These are phyloP conservation scores for Lophotis ruficrista DNA, from an alignment of 2,113 vertebrate species.

Conservation along the genomic window DNA sequence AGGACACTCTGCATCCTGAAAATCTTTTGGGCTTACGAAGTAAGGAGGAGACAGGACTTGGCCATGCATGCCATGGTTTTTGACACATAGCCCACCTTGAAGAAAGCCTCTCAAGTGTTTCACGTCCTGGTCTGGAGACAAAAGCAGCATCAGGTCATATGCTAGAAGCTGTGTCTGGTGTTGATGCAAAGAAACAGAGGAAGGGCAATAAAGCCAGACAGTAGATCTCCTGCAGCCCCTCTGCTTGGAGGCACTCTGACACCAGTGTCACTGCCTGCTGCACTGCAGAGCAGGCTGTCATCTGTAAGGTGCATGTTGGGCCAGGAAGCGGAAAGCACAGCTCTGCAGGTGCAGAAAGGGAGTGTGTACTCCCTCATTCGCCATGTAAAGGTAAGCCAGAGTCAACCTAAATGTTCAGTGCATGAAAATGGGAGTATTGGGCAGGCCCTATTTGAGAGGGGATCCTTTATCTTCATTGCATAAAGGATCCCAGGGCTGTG, in stretches of 20 bases:
- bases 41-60: neutral
- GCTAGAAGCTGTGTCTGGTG: neutral
- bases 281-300: neutral
- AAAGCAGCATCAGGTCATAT: neutral
- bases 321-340: neutral
- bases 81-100: neutral
- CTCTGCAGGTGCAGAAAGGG: neutral
- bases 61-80: neutral
- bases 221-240: neutral
- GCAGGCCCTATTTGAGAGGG: neutral
- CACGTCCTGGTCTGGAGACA: neutral
- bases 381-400: neutral
- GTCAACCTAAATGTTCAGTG: neutral
- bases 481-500: neutral
- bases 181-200: neutral
- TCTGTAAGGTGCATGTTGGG: accelerated
- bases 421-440: neutral
- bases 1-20: neutral
- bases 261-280: neutral
- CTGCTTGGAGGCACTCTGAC: neutral
- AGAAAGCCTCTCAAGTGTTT: neutral
- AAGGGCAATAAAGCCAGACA: neutral
- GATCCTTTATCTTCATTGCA: neutral
- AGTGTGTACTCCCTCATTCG: neutral
- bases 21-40: neutral